A percentile compares a stretch with the other conserved stretches of the same genome.
These are phyloP conservation scores for Ostrea denselamellosa DNA, from an alignment of 1,140 invertebrate species.

Conservation along the genomic window DNA sequence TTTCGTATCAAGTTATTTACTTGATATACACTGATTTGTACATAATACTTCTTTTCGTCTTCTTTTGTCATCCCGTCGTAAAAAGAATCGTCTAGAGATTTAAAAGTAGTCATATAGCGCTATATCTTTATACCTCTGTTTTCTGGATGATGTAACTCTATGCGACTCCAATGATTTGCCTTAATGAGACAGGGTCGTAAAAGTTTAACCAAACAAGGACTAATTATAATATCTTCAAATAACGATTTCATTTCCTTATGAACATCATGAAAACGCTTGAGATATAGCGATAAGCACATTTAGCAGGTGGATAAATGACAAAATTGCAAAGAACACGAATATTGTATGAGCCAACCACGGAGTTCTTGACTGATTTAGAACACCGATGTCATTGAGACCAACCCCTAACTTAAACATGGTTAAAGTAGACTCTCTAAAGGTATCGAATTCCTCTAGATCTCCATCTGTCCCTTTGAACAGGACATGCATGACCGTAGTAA, in stretches of 20 bases:
- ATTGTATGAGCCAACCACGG: slow-evolving; percentile 61
- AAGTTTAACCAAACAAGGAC: not conserved
- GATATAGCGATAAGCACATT: slow-evolving; percentile 71
- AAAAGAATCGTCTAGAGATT: not conserved
- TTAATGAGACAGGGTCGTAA: not conserved
- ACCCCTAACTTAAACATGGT: slow-evolving; percentile 70
- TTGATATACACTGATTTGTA: not conserved
- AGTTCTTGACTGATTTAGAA: slow-evolving; percentile 57
- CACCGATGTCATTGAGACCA: slow-evolving; percentile 62
- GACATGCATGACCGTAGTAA: slow-evolving; percentile 65
- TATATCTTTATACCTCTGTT: not conserved
- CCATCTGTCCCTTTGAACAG: slow-evolving; percentile 43
- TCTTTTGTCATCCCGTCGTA: not conserved
- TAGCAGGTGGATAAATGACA: slow-evolving; percentile 66
- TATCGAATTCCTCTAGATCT: slow-evolving; percentile 50
- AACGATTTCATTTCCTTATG: slow-evolving; percentile 45
- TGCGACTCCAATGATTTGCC: not conserved
- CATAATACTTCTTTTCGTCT: not conserved
- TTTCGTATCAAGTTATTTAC: not conserved
- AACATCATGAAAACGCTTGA: slow-evolving; percentile 66
- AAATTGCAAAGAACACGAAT: slow-evolving; percentile 63
- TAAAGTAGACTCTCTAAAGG: slow-evolving; percentile 53
- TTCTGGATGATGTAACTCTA: not conserved
- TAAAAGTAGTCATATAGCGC: not conserved
- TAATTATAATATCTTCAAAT: slow-evolving; percentile 2